Evolutionary conservation across 2,113 vertebrate species (phyloP), one percentile per base, ranked within the genome.

Genomic region (Cyanoderma ruficeps): DNA sequence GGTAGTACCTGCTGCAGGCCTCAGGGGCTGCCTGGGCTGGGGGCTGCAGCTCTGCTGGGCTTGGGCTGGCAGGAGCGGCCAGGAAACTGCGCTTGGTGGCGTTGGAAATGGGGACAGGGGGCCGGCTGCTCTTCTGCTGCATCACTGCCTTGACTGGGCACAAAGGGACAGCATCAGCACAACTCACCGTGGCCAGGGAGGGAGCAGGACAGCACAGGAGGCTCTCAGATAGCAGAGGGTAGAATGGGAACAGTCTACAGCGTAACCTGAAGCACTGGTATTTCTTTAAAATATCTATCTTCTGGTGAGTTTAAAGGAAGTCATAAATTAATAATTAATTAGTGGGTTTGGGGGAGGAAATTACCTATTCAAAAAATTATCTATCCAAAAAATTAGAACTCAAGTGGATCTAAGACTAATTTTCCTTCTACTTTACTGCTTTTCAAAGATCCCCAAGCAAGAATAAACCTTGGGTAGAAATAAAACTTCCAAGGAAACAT

Each of bases 61-160:
- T 83, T 0, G 83, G 9, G 2, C 39, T 75, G 1, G 97, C 96
- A 15, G 90, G 99, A 90, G 93, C 97, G 6, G 98, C 98, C 98
- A 99, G 95, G 96, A 99, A 99, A 69, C 98, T 99, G 30, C 98
- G 98, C 93, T 99, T 99, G 42, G 98, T 98, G 47, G 98, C 98
- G 1, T 98, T 99, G 94, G 99, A 99, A 77, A 99, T 98, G 2
- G 99, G 97, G 4, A 98, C 92, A 0, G 98, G 98, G 0, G 98
- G 97, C 12, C 98, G 98, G 55, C 98, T 98, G 95, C 97, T 98
- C 94, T 98, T 99, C 33, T 98, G 98, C 88, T 99, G 98, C 59
- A 98, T 86, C 92, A 97, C 97, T 23, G 98, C 81, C 96, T 99
- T 98, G 75, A 98, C 99, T 99, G 93, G 9, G 89, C 31, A 93